Conservation (phyloP, 1,140 invertebrate genomes). For the Eurosta solidaginis region DNA sequence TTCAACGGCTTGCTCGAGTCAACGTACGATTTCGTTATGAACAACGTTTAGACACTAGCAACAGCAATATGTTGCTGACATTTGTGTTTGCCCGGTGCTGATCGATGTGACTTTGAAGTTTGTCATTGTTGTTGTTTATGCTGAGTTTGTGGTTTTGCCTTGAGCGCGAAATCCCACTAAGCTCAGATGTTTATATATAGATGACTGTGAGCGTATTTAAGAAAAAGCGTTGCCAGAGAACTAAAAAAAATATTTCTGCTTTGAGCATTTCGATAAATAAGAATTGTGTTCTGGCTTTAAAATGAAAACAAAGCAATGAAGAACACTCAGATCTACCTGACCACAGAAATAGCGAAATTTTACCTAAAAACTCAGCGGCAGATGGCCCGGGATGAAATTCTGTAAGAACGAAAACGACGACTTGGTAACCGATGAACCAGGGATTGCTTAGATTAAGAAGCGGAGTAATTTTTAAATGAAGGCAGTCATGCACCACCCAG, state of each 20-base stretch:
- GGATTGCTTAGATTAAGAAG: too few relatives aligned
- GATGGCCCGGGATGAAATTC: too few relatives aligned
- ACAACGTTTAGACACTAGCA: slow-evolving; percentile 26
- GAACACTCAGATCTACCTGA: background rate
- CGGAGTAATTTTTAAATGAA: too few relatives aligned
- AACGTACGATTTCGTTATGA: slow-evolving; percentile 58
- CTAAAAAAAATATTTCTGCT: background rate
- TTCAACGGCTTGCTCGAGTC: slow-evolving; percentile 42
- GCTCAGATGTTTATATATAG: background rate
- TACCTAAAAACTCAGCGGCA: too few relatives aligned
- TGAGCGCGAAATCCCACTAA: background rate
- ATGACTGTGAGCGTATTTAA: background rate
- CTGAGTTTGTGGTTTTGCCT: slow-evolving; percentile 14
- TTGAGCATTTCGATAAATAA: background rate
- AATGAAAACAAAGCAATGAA: background rate
- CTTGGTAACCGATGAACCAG: too few relatives aligned
- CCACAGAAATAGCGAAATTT: too few relatives aligned
- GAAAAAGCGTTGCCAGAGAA: background rate
- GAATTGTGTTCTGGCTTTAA: background rate
- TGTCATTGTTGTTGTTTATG: slow-evolving; percentile 6
- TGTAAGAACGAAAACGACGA: too few relatives aligned
- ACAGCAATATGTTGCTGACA: slow-evolving; percentile 35
- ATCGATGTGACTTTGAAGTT: slow-evolving; percentile 26
- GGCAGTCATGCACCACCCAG: too few relatives aligned
- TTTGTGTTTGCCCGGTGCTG: slow-evolving; percentile 29